Evolutionary conservation across 2,888 invertebrate species (phyloP), one percentile per base, ranked within the genome.

Genomic region (Brenthis ino): DNA sequence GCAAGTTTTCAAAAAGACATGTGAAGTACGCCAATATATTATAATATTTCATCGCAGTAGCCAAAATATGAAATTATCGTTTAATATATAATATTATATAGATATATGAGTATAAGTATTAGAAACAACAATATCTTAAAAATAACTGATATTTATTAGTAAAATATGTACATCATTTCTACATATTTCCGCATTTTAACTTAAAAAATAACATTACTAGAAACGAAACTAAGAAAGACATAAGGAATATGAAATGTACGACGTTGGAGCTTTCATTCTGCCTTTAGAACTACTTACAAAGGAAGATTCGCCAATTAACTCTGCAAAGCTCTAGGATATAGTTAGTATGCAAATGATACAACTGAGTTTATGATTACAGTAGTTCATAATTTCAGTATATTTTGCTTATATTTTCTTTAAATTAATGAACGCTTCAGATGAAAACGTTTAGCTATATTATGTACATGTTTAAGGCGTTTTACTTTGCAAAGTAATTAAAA

Each of bases 201-300:
- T 28, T 4, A 60, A 60, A 60, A 60, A 60, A 60, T 33, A 50
- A 50, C 48, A 60, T 28, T 16, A 12, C 50, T 60, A 33, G 60
- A 60, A 60, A 50, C 60, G 33, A 50, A 60, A 60, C 50, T 50
- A 50, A 60, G 58, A 60, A 60, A 60, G 60, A 60, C 60, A 60
- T 60, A 60, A 60, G 60, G 60, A 60, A 60, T 60, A 60, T 60
- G 60, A 60, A 60, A 60, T 60, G 60, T 50, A 50, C 60, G 60
- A 50, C 60, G 60, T 60, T 11, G 60, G 50, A 50, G 60, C 60
- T 50, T 60, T 60, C 60, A 60, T 60, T 60, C 50, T 50, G 50
- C 50, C 60, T 60, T 60, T 60, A 60, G 60, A 60, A 50, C 60
- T 60, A 60, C 60, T 60, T 60, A 60, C 60, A 60, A 60, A 60